Base-by-base conservation (phyloP, 2,797 vertebrate genomes). In the Nannoperca obscura region DNA sequence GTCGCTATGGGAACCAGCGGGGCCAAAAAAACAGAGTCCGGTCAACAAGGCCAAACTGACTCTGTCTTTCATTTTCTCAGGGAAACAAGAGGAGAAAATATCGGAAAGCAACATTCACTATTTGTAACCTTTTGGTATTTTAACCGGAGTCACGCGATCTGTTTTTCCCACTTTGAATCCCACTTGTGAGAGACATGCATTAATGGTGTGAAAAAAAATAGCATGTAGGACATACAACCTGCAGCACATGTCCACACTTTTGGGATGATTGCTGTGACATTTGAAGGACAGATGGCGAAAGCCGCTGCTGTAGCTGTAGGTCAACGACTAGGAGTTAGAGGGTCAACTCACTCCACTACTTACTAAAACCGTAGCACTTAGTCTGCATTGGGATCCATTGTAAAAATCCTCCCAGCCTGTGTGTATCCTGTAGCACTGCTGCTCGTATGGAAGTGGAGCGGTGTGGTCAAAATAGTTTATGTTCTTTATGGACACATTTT, bases 1-100 rank as follows among this genome's bases (percentile, higher is more conserved):
- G 91, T 92, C 71, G 66, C 91, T 84, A 91, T 93, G 88, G 91
- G 84, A 92, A 91, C 92, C 86, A 88, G 66, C 74, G 58, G 68
- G 65, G 69, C 53, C 4, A 14, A 73, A 71, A 84, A 86, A 71
- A 82, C 38, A 65, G 42, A 85, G 80, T 77, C 78, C 19, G 80
- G 87, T 90, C 90, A 91, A 78, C 80, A 80, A 90, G 86, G 88
- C 83, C 89, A 86, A 80, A 53, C 67, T 74, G 70, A 88, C 81
- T 80, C 62, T 57, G 66, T 85, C 70, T 59, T 70, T 79, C 66
- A 59, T 82, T 84, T 75, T 81, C 61, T 79, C 73, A 73, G 50
- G 30, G 54, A 75, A 83, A 76, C 58, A 80, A 32, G 27, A 75
- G 63, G 58, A 58, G 47, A 65, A 75, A 76, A 81, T 2, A 59